A percentile compares a stretch with the other conserved stretches of the same genome.
phyloP scores from a whole-genome alignment of 2,113 vertebrate species.

The Sebastes schlegelii region DNA sequence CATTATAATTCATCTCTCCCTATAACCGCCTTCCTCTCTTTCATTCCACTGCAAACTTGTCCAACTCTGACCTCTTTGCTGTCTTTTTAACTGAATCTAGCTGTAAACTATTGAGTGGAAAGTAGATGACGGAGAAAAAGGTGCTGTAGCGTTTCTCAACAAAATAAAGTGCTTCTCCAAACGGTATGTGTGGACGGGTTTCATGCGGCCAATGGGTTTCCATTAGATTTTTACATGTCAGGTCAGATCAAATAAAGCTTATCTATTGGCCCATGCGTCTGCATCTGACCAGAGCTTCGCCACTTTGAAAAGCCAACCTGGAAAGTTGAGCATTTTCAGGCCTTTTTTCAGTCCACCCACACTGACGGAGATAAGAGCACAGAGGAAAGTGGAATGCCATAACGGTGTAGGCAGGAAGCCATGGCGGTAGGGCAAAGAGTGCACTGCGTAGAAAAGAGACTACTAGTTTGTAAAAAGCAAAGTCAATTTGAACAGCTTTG shows the following conservation, averaged over 20 bases:
- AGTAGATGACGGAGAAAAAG: constrained; percentile 7
- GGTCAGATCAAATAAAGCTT: constrained; percentile 45
- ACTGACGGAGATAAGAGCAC: constrained; percentile 47
- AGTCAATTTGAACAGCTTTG: constrained; percentile 13
- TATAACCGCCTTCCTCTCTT: neutral
- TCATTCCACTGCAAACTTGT: constrained; percentile 30
- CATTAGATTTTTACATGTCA: constrained; percentile 16
- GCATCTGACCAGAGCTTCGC: constrained; percentile 35
- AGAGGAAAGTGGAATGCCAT: constrained; percentile 31
- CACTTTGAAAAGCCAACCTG: constrained; percentile 42
- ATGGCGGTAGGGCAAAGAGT: constrained; percentile 7
- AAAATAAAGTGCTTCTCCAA: constrained; percentile 15
- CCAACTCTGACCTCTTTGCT: constrained; percentile 15
- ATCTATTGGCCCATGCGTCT: constrained; percentile 11
- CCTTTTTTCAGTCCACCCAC: constrained; percentile 50
- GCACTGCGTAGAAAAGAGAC: constrained; percentile 22
- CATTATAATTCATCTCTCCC: constrained; percentile 35
- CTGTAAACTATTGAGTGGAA: constrained; percentile 22
- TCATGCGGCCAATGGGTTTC: constrained; percentile 13
- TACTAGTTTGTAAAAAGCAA: constrained; percentile 24
- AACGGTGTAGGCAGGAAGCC: constrained; percentile 42
- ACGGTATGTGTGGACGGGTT: constrained; percentile 2
- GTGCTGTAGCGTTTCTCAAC: neutral
- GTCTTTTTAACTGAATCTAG: constrained; percentile 12
- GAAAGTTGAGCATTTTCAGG: constrained; percentile 33